A percentile compares a stretch with the other conserved stretches of the same genome.
These are phyloP conservation scores for Pocillopora verrucosa DNA, from an alignment of 64 coral and sea anemone species.

Conservation along the genomic window DNA sequence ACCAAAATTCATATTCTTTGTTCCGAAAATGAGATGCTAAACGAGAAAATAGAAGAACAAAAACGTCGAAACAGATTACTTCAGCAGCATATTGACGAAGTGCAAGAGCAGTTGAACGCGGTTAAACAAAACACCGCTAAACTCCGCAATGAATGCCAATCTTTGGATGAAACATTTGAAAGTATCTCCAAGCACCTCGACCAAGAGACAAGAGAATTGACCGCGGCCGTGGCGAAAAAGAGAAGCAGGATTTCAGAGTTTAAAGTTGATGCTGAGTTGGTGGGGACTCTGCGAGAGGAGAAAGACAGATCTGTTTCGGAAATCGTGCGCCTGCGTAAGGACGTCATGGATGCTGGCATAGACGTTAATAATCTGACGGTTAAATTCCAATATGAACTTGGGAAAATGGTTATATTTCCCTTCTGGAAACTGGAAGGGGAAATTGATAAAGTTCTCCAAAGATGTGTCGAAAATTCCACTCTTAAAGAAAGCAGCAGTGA, in stretches of 20 bases:
- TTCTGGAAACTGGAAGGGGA: constrained; percentile 36
- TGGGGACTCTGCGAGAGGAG: background rate
- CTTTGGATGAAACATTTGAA: background rate
- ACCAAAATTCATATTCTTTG: background rate
- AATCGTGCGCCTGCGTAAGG: background rate
- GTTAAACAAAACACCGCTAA: background rate
- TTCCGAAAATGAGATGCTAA: background rate
- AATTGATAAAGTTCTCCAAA: constrained; percentile 1
- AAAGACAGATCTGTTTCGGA: background rate
- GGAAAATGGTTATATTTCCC: constrained; percentile 20
- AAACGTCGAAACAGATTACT: background rate
- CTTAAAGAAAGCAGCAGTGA: background rate
- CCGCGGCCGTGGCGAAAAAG: background rate
- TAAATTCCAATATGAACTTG: background rate
- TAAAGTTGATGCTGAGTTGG: constrained; percentile 1
- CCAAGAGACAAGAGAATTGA: background rate
- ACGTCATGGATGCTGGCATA: background rate
- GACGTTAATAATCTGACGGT: background rate
- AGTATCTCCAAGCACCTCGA: background rate
- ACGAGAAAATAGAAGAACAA: constrained; percentile 36
- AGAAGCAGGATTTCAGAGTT: background rate
- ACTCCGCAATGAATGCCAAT: background rate
- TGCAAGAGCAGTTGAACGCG: background rate
- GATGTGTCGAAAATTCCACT: background rate
- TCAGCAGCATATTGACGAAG: background rate